phyloP scores from a whole-genome alignment of 2,888 invertebrate genomes.

The Tyria jacobaeae region DNA sequence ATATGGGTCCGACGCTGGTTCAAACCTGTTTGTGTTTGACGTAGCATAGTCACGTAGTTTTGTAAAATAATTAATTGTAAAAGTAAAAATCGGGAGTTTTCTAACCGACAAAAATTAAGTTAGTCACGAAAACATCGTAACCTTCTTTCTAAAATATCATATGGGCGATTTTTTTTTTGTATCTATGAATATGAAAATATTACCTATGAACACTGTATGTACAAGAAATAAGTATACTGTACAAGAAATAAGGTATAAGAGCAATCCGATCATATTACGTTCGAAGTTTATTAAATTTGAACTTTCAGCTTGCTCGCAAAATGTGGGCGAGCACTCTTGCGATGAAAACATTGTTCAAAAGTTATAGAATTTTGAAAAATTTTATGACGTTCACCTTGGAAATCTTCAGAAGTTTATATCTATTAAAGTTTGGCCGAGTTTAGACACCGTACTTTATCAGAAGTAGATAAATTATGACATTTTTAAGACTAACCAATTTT shows the following conservation, averaged over 20 bases:
- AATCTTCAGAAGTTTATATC: constrained; percentile 42
- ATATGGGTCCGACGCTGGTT: too few relatives aligned
- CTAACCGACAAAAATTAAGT: not conserved
- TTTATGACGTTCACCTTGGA: constrained; percentile 36
- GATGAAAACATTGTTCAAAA: constrained; percentile 39
- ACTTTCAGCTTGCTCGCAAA: constrained; percentile 23
- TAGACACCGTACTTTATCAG: constrained; percentile 33
- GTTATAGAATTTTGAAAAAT: constrained; percentile 44
- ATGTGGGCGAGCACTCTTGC: constrained; percentile 38
- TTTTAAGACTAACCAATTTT: constrained; percentile 28
- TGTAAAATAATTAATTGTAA: not conserved
- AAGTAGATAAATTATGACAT: constrained; percentile 34
- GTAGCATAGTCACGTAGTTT: too few relatives aligned
- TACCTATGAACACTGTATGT: too few relatives aligned
- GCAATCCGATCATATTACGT: constrained; percentile 19
- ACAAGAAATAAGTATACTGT: too few relatives aligned
- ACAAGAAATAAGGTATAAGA: constrained; percentile 17
- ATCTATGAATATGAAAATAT: too few relatives aligned
- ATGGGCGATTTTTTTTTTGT: too few relatives aligned
- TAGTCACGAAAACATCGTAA: not conserved
- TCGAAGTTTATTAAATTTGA: constrained; percentile 41
- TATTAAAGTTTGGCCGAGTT: constrained; percentile 40
- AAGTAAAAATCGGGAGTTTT: too few relatives aligned
- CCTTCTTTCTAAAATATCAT: not conserved
- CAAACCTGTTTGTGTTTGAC: too few relatives aligned